phyloP scores from a whole-genome alignment of 2,113 vertebrate species.

The Anseranas semipalmata region DNA sequence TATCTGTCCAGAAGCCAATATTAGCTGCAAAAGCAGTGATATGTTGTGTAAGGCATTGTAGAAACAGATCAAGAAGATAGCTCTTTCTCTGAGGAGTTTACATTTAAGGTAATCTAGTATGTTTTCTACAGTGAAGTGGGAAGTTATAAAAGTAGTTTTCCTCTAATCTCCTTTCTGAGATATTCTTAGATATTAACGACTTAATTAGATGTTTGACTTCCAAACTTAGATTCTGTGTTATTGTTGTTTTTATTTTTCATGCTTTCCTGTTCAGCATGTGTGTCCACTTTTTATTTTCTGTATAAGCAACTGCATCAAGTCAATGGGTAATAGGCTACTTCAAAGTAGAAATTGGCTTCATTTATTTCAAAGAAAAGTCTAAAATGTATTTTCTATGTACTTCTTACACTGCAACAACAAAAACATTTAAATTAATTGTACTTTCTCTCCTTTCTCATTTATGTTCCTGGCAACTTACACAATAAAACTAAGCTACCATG shows the following conservation, averaged over 20 bases:
- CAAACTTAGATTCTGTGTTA: neutral
- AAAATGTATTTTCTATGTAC: neutral
- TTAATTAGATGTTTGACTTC: neutral
- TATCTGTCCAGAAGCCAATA: neutral
- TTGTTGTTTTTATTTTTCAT: neutral
- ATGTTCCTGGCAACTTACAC: neutral
- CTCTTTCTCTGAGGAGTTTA: neutral
- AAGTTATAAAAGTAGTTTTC: neutral
- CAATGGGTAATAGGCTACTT: neutral
- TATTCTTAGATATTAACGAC: neutral
- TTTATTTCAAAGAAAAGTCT: conserved; percentile 1
- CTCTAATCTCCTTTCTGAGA: neutral
- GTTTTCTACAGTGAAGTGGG: neutral
- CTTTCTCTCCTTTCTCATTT: neutral
- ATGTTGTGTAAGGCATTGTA: neutral
- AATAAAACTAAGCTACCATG: neutral
- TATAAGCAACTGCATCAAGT: neutral
- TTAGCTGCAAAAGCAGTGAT: neutral
- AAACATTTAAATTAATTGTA: neutral
- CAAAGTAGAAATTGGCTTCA: neutral
- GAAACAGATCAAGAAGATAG: neutral
- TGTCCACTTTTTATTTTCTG: neutral
- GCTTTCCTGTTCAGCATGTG: neutral
- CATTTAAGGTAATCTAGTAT: neutral
- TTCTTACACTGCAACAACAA: neutral